phyloP scores from a whole-genome alignment of 2,113 vertebrate species.

The Pedionomus torquatus region DNA sequence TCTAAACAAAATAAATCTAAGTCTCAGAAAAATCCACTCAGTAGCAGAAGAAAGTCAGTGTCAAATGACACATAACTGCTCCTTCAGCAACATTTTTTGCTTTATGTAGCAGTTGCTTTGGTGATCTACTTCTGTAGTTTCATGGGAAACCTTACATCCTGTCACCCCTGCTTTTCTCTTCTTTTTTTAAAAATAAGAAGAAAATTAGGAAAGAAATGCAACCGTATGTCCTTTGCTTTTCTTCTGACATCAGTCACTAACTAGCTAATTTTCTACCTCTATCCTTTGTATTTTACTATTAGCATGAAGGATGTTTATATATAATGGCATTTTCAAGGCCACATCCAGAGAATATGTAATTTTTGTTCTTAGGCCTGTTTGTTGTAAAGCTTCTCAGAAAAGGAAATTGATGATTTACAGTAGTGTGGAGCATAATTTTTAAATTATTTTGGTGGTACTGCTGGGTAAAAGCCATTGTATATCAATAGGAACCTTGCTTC shows the following conservation, averaged over 20 bases:
- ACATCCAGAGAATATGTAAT: not conserved
- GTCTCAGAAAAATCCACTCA: not conserved
- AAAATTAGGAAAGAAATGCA: not conserved
- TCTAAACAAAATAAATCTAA: not conserved
- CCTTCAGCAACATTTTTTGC: not conserved
- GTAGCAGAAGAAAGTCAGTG: not conserved
- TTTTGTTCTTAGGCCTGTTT: not conserved
- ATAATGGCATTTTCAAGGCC: not conserved
- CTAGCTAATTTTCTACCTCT: not conserved
- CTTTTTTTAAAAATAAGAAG: not conserved
- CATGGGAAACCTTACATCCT: not conserved
- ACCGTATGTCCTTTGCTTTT: not conserved
- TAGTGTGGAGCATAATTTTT: not conserved
- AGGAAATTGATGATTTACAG: not conserved
- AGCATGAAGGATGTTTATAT: not conserved
- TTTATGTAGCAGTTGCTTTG: not conserved
- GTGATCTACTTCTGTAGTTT: not conserved
- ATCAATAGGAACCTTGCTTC: not conserved
- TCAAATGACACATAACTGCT: not conserved
- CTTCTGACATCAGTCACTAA: not conserved
- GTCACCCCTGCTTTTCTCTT: not conserved
- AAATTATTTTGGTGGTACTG: not conserved
- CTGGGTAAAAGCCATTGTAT: not conserved
- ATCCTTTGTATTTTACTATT: not conserved
- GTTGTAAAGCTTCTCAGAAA: not conserved